Percentiles rank a stretch among this genome's conserved stretches.
Conservation (phyloP, 2,113 vertebrate genomes). For the Psammodynastes pulverulentus region DNA sequence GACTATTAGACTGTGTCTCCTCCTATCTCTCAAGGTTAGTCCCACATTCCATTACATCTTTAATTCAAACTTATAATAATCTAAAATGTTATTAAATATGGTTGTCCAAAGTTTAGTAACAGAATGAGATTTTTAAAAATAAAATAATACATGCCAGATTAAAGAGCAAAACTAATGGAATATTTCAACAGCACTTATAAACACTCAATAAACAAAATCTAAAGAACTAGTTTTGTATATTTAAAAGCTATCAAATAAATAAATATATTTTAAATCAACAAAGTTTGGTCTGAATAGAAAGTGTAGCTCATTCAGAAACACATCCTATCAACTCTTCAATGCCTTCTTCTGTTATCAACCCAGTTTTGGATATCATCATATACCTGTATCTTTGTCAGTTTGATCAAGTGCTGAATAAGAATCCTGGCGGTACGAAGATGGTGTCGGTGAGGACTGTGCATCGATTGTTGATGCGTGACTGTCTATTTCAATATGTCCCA, state of each 20-base stretch:
- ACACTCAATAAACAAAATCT: background rate
- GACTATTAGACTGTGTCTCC: background rate
- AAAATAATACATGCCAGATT: background rate
- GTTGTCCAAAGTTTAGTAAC: background rate
- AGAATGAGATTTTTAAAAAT: background rate
- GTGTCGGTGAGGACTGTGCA: conserved; percentile 57
- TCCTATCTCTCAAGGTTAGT: background rate
- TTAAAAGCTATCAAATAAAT: background rate
- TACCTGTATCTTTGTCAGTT: conserved; percentile 80
- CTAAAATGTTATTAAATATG: background rate
- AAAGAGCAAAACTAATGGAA: background rate
- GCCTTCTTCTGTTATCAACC: background rate
- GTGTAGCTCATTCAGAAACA: background rate
- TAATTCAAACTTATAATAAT: background rate
- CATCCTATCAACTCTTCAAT: background rate
- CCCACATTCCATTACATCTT: background rate
- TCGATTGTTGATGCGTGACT: conserved; percentile 56
- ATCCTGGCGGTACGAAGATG: conserved; percentile 65
- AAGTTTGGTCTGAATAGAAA: background rate
- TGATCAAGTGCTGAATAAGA: conserved; percentile 67
- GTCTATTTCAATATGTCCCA: conserved; percentile 74
- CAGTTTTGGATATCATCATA: conserved; percentile 33
- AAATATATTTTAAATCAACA: background rate
- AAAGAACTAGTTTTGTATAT: background rate
- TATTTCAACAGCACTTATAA: background rate